phyloP scores from a whole-genome alignment of 2,888 invertebrate species.

The Cybosia mesomella region DNA sequence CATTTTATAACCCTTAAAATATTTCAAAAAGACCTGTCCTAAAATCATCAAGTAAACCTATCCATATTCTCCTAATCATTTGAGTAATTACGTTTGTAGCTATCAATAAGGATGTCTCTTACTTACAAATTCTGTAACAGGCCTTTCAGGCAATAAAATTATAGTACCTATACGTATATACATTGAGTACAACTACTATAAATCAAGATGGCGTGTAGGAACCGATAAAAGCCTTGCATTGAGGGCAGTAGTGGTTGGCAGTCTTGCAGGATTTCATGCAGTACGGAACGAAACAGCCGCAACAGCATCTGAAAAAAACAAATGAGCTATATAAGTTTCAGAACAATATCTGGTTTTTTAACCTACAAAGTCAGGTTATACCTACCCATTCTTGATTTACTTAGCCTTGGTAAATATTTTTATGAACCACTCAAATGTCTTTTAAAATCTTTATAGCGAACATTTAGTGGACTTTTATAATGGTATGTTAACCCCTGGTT shows the following conservation, averaged over 20 bases:
- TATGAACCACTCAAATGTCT: background rate
- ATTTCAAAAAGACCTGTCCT: background rate
- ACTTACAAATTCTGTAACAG: background rate
- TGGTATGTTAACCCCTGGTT: too few relatives aligned
- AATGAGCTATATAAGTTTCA: background rate
- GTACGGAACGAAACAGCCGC: slow-evolving; percentile 81
- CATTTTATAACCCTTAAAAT: background rate
- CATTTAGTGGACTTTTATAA: too few relatives aligned
- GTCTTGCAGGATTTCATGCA: slow-evolving; percentile 86
- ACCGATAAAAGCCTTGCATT: slow-evolving; percentile 79
- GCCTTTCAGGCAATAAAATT: background rate
- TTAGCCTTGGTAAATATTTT: background rate
- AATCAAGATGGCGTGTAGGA: slow-evolving; percentile 75
- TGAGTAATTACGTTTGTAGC: background rate
- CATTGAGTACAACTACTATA: background rate
- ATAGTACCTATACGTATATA: background rate
- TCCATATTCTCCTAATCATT: background rate
- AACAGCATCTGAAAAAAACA: slow-evolving; percentile 74
- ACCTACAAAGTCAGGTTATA: background rate
- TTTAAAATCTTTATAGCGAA: too few relatives aligned
- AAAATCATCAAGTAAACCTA: background rate
- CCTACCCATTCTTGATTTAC: too few relatives aligned
- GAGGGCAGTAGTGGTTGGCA: slow-evolving; percentile 85
- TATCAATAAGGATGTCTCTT: background rate
- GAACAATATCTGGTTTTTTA: background rate